phyloP scores from a whole-genome alignment of 2,113 vertebrate species.

The Girardinichthys multiradiatus region DNA sequence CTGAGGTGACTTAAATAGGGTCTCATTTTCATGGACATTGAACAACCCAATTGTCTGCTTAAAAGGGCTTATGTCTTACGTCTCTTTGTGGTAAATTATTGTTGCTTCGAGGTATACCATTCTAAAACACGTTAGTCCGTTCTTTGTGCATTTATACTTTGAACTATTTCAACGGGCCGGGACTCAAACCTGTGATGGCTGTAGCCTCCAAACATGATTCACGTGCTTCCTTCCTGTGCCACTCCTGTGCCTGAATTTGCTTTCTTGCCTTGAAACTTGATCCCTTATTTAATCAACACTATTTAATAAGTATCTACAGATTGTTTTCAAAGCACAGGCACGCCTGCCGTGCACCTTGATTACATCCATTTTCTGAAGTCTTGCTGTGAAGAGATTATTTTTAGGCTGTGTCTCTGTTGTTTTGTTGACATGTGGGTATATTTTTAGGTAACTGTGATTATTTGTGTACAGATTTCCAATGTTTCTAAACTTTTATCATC shows the following conservation, averaged over 20 bases:
- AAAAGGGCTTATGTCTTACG: no score
- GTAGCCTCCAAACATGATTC: conserved; percentile 28
- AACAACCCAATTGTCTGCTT: no score
- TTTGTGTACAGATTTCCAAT: conserved; percentile 6
- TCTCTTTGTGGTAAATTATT: no score
- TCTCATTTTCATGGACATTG: not conserved
- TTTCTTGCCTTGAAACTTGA: conserved; percentile 33
- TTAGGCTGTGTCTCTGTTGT: not conserved
- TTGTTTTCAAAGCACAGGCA: conserved; percentile 13
- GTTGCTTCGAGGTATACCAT: no score
- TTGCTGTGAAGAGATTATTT: not conserved
- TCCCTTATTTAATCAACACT: conserved; percentile 23
- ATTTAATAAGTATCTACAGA: conserved; percentile 4
- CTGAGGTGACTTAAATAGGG: not conserved
- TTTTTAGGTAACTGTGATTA: not conserved
- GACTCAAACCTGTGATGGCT: conserved; percentile 10
- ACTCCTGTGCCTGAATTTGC: conserved; percentile 20
- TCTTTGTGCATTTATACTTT: no score
- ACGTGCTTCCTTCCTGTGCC: no score
- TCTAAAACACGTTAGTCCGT: no score
- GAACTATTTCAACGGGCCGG: no score
- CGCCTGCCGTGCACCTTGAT: not conserved
- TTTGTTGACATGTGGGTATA: not conserved
- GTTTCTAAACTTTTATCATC: not conserved
- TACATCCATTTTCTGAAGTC: conserved; percentile 7